A percentile compares a stretch with the other conserved stretches of the same genome.
Conservation (phyloP, 2,888 invertebrate species). For the Eristalinus sepulchralis region DNA sequence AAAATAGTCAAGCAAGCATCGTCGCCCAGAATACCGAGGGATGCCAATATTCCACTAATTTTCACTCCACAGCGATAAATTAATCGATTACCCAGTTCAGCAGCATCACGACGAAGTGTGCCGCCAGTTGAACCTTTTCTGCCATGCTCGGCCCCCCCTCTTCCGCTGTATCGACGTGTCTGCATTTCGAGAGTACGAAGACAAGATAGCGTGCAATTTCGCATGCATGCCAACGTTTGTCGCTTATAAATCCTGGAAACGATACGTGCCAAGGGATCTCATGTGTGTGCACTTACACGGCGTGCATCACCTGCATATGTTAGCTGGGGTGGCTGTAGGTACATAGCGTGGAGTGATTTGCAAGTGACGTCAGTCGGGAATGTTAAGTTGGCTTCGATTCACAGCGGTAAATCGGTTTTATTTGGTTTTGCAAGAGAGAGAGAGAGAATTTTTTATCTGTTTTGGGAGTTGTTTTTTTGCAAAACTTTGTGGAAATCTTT, state of each 20-base stretch:
- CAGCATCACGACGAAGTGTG: not conserved
- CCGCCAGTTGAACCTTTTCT: not conserved
- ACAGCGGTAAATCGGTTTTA: not conserved
- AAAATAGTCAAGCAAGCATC: constrained; percentile 39
- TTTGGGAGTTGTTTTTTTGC: not conserved
- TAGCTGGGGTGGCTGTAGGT: too few relatives aligned
- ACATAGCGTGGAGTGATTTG: not conserved
- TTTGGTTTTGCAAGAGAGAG: not conserved
- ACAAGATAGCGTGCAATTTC: constrained; percentile 1
- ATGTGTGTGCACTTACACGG: not conserved
- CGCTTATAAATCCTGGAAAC: not conserved
- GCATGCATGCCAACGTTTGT: not conserved
- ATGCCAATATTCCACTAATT: constrained; percentile 19
- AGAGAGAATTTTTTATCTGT: too few relatives aligned
- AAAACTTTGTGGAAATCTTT: not conserved
- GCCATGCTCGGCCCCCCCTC: too few relatives aligned
- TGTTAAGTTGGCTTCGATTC: not conserved
- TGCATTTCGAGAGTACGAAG: not conserved
- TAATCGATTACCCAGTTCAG: constrained; percentile 44
- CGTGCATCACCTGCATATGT: not conserved
- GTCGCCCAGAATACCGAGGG: constrained; percentile 3
- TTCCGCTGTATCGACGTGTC: not conserved
- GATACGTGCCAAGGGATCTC: not conserved
- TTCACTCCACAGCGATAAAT: constrained; percentile 33
- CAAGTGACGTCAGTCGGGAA: not conserved